Percentiles rank a stretch among this genome's conserved stretches.
Conservation (phyloP, 2,888 invertebrate species). For the Pterostichus madidus region DNA sequence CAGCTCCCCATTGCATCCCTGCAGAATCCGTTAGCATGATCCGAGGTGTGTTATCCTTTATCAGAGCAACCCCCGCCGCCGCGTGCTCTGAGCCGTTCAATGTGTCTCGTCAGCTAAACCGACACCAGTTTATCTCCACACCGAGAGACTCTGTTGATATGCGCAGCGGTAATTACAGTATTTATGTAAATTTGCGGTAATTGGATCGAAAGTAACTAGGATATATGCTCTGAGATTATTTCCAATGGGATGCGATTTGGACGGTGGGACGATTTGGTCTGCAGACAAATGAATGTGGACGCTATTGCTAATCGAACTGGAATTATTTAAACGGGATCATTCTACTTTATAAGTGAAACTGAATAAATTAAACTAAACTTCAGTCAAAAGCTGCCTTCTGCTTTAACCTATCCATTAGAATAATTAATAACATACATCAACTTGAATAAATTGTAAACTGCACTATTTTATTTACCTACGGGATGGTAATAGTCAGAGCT, state of each 20-base stretch:
- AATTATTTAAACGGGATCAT: not conserved
- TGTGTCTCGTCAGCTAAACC: not conserved
- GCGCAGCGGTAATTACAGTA: constrained; percentile 50
- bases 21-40: no score
- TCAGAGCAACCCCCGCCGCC: not conserved
- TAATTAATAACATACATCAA: no score
- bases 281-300: not conserved
- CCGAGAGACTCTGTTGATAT: constrained; percentile 41
- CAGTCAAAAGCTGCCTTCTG: no score
- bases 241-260: constrained; percentile 6
- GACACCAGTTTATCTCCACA: not conserved
- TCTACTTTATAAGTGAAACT: not conserved
- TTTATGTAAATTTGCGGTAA: constrained; percentile 59
- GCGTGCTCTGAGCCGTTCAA: no score
- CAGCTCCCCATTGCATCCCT: no score
- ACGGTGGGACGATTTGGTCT: not conserved
- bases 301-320: not conserved
- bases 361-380: constrained; percentile 6
- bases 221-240: constrained; percentile 31
- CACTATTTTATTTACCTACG: no score
- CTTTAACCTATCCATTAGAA: no score
- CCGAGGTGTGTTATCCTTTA: not conserved
- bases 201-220: constrained; percentile 59
- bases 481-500: no score
- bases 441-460: no score